Evolutionary conservation across 2,888 invertebrate genomes (phyloP).

Genomic region (Drosophila fungiperda): DNA sequence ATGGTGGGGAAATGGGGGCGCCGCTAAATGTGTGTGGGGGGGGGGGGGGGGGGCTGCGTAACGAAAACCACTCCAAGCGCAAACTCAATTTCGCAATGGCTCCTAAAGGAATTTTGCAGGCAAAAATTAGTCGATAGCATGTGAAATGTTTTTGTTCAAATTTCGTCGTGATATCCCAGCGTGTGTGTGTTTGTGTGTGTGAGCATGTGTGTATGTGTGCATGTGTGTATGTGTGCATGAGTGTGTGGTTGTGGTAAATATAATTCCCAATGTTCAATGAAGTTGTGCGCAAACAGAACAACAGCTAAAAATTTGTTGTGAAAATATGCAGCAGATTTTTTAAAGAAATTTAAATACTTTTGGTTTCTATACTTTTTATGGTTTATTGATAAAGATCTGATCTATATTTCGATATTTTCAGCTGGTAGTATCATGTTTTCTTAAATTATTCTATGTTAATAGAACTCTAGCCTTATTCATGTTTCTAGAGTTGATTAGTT

Average conservation of each 20-base stretch:
- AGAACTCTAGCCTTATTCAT: neutral
- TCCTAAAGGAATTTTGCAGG: constrained; percentile 53
- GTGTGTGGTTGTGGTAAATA: constrained; percentile 25
- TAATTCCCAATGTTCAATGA: constrained; percentile 35
- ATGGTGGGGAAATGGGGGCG: no score
- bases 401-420: neutral
- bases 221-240: constrained; percentile 6
- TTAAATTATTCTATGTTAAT: neutral
- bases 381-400: neutral
- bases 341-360: neutral
- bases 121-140: constrained; percentile 70
- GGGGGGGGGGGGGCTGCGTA: neutral
- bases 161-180: constrained; percentile 11
- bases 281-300: constrained; percentile 1
- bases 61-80: constrained; percentile 46
- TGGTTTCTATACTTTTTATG: neutral
- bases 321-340: constrained; percentile 7
- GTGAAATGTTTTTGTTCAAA: constrained; percentile 52
- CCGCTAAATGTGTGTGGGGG: no score
- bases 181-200: neutral
- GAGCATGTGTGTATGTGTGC: constrained; percentile 1
- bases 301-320: constrained; percentile 17
- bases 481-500: neutral
- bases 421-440: neutral
- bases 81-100: constrained; percentile 71